Conservation (phyloP, 2,888 invertebrate genomes). For the Lamellibrachia columna region DNA sequence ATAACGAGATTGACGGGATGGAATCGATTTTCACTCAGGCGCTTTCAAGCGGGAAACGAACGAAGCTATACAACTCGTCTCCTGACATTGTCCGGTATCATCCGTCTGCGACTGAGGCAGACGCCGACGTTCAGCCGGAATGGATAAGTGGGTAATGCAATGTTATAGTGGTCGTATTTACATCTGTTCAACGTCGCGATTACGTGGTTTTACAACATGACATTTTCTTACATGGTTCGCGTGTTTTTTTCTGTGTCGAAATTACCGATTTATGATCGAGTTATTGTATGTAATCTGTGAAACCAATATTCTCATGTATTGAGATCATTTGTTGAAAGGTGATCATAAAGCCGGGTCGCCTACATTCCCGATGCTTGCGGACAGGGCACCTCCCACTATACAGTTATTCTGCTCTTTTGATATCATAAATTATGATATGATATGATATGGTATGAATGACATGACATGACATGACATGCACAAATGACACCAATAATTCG, state of each 20-base stretch:
- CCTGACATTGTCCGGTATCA: neutral
- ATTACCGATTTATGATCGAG: neutral
- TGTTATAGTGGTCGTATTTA: neutral
- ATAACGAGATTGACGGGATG: slow-evolving; percentile 11
- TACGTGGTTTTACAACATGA: neutral
- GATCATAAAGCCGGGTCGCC: too few relatives aligned
- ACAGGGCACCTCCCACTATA: too few relatives aligned
- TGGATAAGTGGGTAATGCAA: neutral
- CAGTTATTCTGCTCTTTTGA: too few relatives aligned
- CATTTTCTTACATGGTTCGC: neutral
- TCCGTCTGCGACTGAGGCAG: neutral
- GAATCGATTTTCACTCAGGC: neutral
- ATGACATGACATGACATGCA: too few relatives aligned
- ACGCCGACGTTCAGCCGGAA: neutral
- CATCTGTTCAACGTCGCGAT: neutral
- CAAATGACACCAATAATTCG: too few relatives aligned
- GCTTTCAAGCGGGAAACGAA: neutral
- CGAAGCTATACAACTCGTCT: neutral
- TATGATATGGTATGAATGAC: too few relatives aligned
- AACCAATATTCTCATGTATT: too few relatives aligned
- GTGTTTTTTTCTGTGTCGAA: neutral
- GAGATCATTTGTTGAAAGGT: too few relatives aligned
- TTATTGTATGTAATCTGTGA: neutral
- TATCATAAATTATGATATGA: too few relatives aligned
- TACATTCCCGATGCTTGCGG: too few relatives aligned